These are phyloP conservation scores for Petromus typicus DNA, from an alignment of 2,113 vertebrate species.

Conservation along the genomic window DNA sequence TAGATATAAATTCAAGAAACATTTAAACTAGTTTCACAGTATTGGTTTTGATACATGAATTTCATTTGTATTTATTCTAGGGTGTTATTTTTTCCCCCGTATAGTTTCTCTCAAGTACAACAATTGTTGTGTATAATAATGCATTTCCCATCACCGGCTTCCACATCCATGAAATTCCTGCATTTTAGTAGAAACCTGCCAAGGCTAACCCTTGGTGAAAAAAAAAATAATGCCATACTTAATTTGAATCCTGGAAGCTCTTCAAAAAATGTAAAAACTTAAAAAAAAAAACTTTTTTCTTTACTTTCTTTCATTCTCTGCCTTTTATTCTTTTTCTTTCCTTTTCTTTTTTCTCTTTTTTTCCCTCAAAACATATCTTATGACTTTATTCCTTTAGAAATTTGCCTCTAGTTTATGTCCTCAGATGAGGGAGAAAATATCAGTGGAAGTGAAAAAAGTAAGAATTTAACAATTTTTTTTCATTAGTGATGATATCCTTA, in stretches of 20 bases:
- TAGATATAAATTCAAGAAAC: slow-evolving; percentile 85
- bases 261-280: slow-evolving; percentile 44
- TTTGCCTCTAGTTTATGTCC: slow-evolving; percentile 32
- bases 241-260: slow-evolving; percentile 51
- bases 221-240: slow-evolving; percentile 60
- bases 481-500: slow-evolving; percentile 35
- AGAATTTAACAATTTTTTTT: slow-evolving; percentile 45
- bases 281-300: neutral
- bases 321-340: neutral
- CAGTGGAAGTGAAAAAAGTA: neutral
- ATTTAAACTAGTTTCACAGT: slow-evolving; percentile 85
- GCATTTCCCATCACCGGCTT: slow-evolving; percentile 74
- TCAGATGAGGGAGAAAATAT: slow-evolving; percentile 26
- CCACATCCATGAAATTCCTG: slow-evolving; percentile 78
- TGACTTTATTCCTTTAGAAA: slow-evolving; percentile 53
- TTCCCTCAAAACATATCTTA: slow-evolving; percentile 28
- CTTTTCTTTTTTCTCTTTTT: neutral
- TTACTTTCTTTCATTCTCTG: neutral
- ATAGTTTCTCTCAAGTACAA: slow-evolving; percentile 82
- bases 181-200: slow-evolving; percentile 76
- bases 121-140: slow-evolving; percentile 80
- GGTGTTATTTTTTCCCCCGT: slow-evolving; percentile 78
- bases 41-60: slow-evolving; percentile 85
- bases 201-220: slow-evolving; percentile 60
- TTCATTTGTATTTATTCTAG: slow-evolving; percentile 85